Percentiles rank a stretch among this genome's conserved stretches.
phyloP scores from a whole-genome alignment of 2,113 vertebrate species.

The Pomatostomus ruficeps region DNA sequence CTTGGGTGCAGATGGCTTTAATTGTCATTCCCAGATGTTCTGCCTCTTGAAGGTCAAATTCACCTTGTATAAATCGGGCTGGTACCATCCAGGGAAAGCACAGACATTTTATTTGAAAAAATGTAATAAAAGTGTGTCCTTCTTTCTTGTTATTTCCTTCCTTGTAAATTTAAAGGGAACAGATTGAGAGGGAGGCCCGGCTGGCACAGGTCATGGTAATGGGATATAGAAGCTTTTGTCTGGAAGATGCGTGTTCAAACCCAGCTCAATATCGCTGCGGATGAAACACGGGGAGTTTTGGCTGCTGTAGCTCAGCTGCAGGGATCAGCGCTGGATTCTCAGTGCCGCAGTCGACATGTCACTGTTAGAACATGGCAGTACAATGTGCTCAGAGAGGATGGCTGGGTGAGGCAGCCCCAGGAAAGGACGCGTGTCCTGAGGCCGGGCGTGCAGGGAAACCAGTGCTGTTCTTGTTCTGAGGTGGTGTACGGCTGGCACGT shows the following conservation, averaged over 20 bases:
- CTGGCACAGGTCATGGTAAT: slow-evolving; percentile 27
- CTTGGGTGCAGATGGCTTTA: slow-evolving; percentile 73
- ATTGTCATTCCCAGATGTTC: slow-evolving; percentile 74
- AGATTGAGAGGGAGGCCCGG: slow-evolving; percentile 37
- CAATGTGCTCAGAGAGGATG: background rate
- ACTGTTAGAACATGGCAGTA: background rate
- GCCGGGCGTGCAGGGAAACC: background rate
- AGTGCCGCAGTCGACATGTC: background rate
- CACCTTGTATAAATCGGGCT: slow-evolving; percentile 69
- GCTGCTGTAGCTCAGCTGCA: background rate
- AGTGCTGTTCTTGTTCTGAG: background rate
- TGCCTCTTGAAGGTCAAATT: slow-evolving; percentile 73
- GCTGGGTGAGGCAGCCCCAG: background rate
- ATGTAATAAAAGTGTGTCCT: slow-evolving; percentile 62
- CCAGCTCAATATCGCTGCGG: background rate
- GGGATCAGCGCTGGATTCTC: background rate
- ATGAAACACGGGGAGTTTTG: background rate
- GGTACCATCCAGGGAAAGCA: slow-evolving; percentile 63
- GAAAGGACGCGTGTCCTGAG: background rate
- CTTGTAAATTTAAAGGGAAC: slow-evolving; percentile 61
- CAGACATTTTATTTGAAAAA: slow-evolving; percentile 65
- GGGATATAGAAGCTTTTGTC: slow-evolving; percentile 28
- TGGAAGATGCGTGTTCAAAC: background rate
- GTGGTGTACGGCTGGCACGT: background rate
- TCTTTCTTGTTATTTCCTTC: slow-evolving; percentile 54